Evolutionary conservation across 2,888 invertebrate species (phyloP), one percentile per base, ranked within the genome.

Genomic region (Plebejus melissa): DNA sequence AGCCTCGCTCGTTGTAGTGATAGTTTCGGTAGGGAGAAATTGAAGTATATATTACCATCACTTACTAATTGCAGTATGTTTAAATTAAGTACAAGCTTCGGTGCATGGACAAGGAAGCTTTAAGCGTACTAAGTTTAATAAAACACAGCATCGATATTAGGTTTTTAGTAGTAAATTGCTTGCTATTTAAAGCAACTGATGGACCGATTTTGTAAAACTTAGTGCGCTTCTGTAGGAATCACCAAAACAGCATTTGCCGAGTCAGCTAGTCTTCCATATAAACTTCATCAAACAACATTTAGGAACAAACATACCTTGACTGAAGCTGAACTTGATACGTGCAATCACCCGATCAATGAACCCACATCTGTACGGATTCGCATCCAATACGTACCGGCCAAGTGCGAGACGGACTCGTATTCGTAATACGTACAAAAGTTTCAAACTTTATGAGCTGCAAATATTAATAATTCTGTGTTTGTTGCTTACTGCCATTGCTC

Each of bases 1-100:
- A 7, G 58, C 58, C n/a, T n/a, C 58, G 58, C 58, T 22, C 58
- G 58, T n/a, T 58, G n/a, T 16, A 58, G 58, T 58, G 57, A 58
- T 58, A 58, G 58, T 58, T 58, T 58, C 22, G n/a, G n/a, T 22
- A 58, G 58, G 46, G 22, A 58, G 22, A 16, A 54, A 16, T 54
- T 16, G 0, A n/a, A 58, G 22, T 58, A 58, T n/a, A 58, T 6
- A 22, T 58, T 58, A 22, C n/a, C 7, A 22, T n/a, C n/a, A 22
- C 54, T 54, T 16, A 16, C 58, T n/a, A 58, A 58, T 58, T 22
- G n/a, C 58, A 58, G 22, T 58, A 58, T 58, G n/a, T 58, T 58
- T 22, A 0, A 58, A 46, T 11, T 46, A 41, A 57, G 57, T 57
- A 16, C 6, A 57, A 57, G n/a, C n/a, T 57, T 57, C 57, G n/a